These are phyloP conservation scores for Saccopteryx leptura DNA, from an alignment of 2,113 vertebrate species.

Conservation along the genomic window DNA sequence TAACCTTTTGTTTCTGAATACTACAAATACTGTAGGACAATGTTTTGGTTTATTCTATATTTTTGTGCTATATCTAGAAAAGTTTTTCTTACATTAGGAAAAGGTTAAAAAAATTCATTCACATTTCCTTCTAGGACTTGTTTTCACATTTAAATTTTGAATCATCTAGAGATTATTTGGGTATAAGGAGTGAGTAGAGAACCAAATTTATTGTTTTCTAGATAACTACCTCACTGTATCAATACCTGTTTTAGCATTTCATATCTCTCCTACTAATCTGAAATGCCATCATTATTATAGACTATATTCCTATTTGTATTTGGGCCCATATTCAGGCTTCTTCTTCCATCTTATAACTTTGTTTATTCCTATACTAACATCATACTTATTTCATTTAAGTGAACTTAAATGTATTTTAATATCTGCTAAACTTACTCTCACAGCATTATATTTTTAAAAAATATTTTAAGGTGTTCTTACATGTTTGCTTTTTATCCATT, in stretches of 20 bases:
- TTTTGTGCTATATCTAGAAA: neutral
- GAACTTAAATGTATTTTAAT: constrained; percentile 27
- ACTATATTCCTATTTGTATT: neutral
- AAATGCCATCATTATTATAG: neutral
- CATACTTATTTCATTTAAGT: constrained; percentile 1
- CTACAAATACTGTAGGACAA: neutral
- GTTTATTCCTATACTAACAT: neutral
- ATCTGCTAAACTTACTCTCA: constrained; percentile 7
- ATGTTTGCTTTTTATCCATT: constrained; percentile 6
- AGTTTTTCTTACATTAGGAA: neutral
- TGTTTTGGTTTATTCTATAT: neutral
- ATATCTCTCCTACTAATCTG: neutral
- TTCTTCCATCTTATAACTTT: neutral
- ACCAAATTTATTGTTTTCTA: neutral
- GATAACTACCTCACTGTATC: neutral
- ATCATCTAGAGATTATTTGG: neutral
- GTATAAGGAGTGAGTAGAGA: neutral
- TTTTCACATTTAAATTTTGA: neutral
- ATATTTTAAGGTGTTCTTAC: constrained; percentile 1
- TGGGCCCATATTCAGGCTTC: neutral
- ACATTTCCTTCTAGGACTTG: neutral
- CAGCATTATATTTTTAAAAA: neutral
- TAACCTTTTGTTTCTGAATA: neutral
- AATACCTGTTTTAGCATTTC: neutral
- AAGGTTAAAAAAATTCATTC: neutral